Conservation (phyloP, 1,140 invertebrate genomes). For the Galendromus occidentalis region DNA sequence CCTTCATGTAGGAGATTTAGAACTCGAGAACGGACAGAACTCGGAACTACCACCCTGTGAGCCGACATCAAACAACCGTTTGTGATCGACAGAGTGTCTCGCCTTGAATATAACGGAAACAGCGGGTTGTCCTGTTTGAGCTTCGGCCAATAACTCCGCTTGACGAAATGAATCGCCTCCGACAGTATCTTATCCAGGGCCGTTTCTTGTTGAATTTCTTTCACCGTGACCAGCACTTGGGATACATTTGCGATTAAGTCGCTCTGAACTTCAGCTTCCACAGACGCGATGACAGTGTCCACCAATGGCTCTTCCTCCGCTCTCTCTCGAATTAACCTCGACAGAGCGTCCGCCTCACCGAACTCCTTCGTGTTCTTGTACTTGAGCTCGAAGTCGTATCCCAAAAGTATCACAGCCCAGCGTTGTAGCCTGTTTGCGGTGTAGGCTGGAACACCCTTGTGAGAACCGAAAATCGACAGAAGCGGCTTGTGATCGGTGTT, state of each 20-base stretch:
- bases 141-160: neutral
- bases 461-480: conserved; percentile 25
- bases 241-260: neutral
- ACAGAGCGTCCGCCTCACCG: conserved; percentile 21
- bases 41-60: conserved; percentile 20
- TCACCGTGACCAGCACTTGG: neutral
- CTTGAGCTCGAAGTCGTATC: conserved; percentile 26
- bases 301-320: too few species aligned
- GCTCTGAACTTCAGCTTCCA: neutral
- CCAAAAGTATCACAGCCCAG: too few species aligned
- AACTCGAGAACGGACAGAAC: conserved; percentile 16
- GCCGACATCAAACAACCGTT: neutral
- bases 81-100: neutral
- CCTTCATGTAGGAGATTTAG: conserved; percentile 21
- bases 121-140: neutral
- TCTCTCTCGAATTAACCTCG: neutral
- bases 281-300: neutral
- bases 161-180: neutral
- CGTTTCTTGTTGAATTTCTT: neutral
- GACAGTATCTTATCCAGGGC: neutral
- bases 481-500: conserved; percentile 32
- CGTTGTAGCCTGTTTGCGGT: conserved; percentile 23
- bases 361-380: conserved; percentile 19
- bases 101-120: neutral
- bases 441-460: conserved; percentile 19